Evolutionary conservation across 2,888 invertebrate species (phyloP).

Genomic region (Noctua janthe): DNA sequence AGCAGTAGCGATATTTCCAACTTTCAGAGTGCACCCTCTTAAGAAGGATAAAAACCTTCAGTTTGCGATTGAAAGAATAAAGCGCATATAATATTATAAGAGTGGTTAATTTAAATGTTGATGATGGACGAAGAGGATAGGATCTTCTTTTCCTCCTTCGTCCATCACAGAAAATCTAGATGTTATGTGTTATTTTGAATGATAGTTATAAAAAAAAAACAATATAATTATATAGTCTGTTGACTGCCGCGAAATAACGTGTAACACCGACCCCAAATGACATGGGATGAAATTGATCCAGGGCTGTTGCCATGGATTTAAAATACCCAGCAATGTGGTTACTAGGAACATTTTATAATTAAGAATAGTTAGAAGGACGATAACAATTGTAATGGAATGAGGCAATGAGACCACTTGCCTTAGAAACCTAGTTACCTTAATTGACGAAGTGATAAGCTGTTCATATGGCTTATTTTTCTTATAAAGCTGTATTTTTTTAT

Average conservation of each 20-base stretch:
- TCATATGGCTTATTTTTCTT: too few relatives aligned
- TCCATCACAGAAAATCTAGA: neutral
- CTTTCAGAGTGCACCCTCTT: neutral
- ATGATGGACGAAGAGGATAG: too few relatives aligned
- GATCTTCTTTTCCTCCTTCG: neutral
- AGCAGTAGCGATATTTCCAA: neutral
- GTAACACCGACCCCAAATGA: too few relatives aligned
- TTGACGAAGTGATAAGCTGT: conserved; percentile 27
- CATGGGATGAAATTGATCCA: neutral
- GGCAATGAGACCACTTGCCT: neutral
- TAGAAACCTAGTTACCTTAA: conserved; percentile 40
- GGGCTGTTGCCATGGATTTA: neutral
- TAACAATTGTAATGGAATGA: conserved; percentile 12
- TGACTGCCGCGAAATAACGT: too few relatives aligned
- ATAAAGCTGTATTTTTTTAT: too few relatives aligned
- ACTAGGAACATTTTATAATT: neutral
- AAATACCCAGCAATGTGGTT: neutral
- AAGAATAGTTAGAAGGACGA: neutral
- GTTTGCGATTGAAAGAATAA: neutral
- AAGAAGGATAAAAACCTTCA: too few relatives aligned
- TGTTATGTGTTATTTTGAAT: neutral
- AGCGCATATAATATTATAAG: neutral
- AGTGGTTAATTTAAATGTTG: neutral
- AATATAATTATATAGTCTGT: neutral
- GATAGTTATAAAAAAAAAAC: neutral